Conservation (phyloP, 2,113 vertebrate species). For the Chionodraco myersi region DNA sequence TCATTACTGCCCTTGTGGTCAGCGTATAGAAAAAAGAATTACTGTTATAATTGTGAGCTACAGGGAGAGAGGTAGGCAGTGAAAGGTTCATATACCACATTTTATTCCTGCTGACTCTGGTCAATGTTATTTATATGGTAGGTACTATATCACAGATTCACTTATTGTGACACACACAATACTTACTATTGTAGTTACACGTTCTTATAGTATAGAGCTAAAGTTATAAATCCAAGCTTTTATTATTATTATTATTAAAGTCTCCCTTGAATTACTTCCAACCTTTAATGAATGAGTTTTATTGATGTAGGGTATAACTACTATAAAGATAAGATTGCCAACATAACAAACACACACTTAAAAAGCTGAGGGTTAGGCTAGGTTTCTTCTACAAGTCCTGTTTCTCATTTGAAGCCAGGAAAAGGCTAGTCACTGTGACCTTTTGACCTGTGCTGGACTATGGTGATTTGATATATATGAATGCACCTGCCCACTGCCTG, state of each 20-base stretch:
- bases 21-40: conserved; percentile 35
- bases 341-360: not conserved
- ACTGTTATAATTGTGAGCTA: conserved; percentile 30
- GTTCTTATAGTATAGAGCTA: not conserved
- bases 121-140: not conserved
- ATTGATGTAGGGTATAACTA: not conserved
- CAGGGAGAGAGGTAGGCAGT: conserved; percentile 2
- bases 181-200: not conserved
- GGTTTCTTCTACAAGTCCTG: no score
- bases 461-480: no score
- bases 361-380: no score
- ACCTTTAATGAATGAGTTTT: no score
- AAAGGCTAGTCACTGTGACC: no score
- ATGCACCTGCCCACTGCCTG: no score
- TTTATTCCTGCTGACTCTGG: conserved; percentile 31
- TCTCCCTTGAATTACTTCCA: not conserved
- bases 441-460: no score
- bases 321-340: not conserved
- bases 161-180: not conserved
- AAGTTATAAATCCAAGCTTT: not conserved
- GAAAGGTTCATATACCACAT: conserved; percentile 24
- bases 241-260: no score
- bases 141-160: not conserved
- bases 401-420: no score
- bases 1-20: conserved; percentile 1